Percentiles rank a stretch among this genome's conserved stretches.
These are phyloP conservation scores for Xiphorhynchus erythropygius DNA, from an alignment of 2,797 vertebrate genomes.

Conservation along the genomic window DNA sequence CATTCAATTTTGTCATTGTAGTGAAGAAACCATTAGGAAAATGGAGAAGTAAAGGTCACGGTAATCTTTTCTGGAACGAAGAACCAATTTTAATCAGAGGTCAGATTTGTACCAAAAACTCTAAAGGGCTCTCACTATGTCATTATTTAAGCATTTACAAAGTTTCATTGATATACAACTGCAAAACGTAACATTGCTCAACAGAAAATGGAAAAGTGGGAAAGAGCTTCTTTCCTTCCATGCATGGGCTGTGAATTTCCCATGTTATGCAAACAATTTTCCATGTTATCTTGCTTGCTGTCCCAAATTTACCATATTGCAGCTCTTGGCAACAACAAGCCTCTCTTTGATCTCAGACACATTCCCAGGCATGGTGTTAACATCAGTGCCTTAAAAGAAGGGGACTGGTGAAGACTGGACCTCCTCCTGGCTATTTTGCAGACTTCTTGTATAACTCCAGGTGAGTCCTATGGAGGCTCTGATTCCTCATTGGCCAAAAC, in stretches of 20 bases:
- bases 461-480: background rate
- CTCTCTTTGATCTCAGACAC: background rate
- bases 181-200: background rate
- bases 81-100: slow-evolving; percentile 53
- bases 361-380: background rate
- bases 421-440: background rate
- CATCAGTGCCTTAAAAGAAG: background rate
- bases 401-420: background rate
- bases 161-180: background rate
- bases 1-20: slow-evolving; percentile 61
- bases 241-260: background rate
- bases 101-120: slow-evolving; percentile 24
- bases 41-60: slow-evolving; percentile 41
- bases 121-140: background rate
- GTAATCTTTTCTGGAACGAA: slow-evolving; percentile 41
- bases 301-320: background rate
- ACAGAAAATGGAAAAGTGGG: background rate
- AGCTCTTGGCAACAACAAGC: background rate
- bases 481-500: background rate
- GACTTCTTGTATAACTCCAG: background rate
- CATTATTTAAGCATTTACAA: background rate
- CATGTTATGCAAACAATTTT: background rate
- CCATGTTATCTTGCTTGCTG: background rate
- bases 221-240: background rate
- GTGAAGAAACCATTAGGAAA: slow-evolving; percentile 71